Conservation (phyloP, 1,140 invertebrate species). For the Zaprionus ornatus region DNA sequence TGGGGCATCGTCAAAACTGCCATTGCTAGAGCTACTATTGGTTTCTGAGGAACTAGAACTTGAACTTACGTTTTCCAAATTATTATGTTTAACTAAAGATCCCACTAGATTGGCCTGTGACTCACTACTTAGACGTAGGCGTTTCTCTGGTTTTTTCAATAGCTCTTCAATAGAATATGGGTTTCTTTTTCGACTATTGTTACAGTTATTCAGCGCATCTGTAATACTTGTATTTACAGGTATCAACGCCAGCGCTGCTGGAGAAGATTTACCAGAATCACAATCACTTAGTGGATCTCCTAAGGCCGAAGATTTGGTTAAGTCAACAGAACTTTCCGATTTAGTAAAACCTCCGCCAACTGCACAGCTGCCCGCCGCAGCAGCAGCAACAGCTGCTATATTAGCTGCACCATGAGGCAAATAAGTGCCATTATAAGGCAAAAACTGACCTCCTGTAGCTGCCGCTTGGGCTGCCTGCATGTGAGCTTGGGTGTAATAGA, state of each 20-base stretch:
- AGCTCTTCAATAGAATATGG: constrained; percentile 94
- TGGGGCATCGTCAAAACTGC: constrained; percentile 27
- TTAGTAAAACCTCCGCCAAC: constrained; percentile 61
- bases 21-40: constrained; percentile 45
- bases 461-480: constrained; percentile 68
- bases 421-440: constrained; percentile 61
- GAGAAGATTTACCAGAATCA: constrained; percentile 81
- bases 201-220: constrained; percentile 14
- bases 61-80: constrained; percentile 63
- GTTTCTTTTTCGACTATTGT: constrained; percentile 88
- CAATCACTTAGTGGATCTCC: constrained; percentile 70
- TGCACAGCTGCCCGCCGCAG: constrained; percentile 22
- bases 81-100: constrained; percentile 26
- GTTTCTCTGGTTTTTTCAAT: constrained; percentile 90
- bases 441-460: constrained; percentile 58
- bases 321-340: constrained; percentile 79
- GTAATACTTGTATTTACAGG: constrained; percentile 11
- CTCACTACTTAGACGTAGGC: constrained; percentile 51
- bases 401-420: constrained; percentile 48
- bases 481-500: constrained; percentile 78
- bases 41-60: constrained; percentile 66
- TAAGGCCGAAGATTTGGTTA: constrained; percentile 57
- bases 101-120: constrained; percentile 63
- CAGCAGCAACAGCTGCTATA: constrained; percentile 55
- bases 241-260: constrained; percentile 55